phyloP scores from a whole-genome alignment of 2,888 invertebrate genomes.

The Eledona agricola region DNA sequence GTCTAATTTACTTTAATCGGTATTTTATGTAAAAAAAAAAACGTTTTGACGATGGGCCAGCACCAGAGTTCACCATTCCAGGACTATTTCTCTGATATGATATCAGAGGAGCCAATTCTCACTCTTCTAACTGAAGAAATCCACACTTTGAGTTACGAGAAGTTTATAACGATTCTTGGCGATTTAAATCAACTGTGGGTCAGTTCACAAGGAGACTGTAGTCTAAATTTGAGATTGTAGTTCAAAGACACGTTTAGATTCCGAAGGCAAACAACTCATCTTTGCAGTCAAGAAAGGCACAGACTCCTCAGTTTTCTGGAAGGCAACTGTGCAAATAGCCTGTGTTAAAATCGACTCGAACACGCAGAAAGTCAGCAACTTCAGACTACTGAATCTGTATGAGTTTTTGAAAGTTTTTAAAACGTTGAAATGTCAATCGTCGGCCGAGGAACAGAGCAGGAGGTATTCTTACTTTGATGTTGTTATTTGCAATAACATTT shows the following conservation, averaged over 20 bases:
- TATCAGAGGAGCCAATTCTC: slow-evolving; percentile 50
- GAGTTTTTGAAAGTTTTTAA: slow-evolving; percentile 72
- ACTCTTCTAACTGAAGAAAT: slow-evolving; percentile 56
- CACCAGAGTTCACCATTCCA: slow-evolving; percentile 46
- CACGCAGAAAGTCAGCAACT: slow-evolving; percentile 66
- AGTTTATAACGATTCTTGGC: slow-evolving; percentile 67
- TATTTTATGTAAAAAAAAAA: too few species aligned
- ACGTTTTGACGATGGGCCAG: slow-evolving; percentile 22
- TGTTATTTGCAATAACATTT: slow-evolving; percentile 14
- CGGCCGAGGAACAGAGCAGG: slow-evolving; percentile 56
- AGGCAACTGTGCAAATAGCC: slow-evolving; percentile 72
- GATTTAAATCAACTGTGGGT: slow-evolving; percentile 72
- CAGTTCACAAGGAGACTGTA: not conserved
- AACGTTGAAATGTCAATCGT: slow-evolving; percentile 64
- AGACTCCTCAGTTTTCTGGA: slow-evolving; percentile 73
- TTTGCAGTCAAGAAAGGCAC: slow-evolving; percentile 73
- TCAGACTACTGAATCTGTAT: slow-evolving; percentile 68
- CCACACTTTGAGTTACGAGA: slow-evolving; percentile 64
- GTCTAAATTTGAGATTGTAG: slow-evolving; percentile 55
- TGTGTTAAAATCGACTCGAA: slow-evolving; percentile 69
- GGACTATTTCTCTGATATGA: slow-evolving; percentile 48
- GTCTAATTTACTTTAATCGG: too few species aligned
- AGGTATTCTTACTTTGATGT: too few species aligned
- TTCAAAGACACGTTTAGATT: slow-evolving; percentile 69
- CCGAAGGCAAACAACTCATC: slow-evolving; percentile 69